phyloP scores from a whole-genome alignment of 1,140 invertebrate genomes.

The Zaprionus camerounensis region DNA sequence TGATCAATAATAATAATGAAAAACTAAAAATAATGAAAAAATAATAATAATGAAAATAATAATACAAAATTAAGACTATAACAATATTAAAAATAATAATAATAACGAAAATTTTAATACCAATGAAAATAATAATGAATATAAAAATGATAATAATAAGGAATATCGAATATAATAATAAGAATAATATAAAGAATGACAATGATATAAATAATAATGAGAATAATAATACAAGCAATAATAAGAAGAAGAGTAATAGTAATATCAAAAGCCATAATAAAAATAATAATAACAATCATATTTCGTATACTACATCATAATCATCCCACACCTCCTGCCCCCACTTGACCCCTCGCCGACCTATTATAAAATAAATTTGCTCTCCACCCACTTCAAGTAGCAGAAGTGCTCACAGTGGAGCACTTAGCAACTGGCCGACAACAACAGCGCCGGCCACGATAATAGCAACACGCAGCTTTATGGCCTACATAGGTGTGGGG shows the following conservation, averaged over 20 bases:
- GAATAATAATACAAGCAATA: not conserved
- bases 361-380: conserved; percentile 53
- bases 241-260: not conserved
- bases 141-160: too few relatives aligned
- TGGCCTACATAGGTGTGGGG: conserved; percentile 46
- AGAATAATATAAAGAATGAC: too few relatives aligned
- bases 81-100: not conserved
- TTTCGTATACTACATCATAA: not conserved
- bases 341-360: conserved; percentile 30
- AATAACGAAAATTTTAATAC: not conserved
- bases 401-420: conserved; percentile 65
- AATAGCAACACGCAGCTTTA: conserved; percentile 71
- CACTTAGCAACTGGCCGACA: conserved; percentile 60
- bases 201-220: not conserved
- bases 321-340: not conserved
- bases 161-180: too few relatives aligned
- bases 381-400: conserved; percentile 22
- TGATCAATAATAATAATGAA: too few relatives aligned
- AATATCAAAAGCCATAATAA: not conserved
- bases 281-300: not conserved
- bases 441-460: conserved; percentile 53
- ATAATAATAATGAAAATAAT: not conserved
- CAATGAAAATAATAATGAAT: not conserved
- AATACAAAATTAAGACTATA: not conserved
- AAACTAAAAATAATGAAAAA: not conserved